Percentiles rank a stretch among this genome's conserved stretches.
These are phyloP conservation scores for Triops cancriformis DNA, from an alignment of 1,140 invertebrate genomes.

Conservation along the genomic window DNA sequence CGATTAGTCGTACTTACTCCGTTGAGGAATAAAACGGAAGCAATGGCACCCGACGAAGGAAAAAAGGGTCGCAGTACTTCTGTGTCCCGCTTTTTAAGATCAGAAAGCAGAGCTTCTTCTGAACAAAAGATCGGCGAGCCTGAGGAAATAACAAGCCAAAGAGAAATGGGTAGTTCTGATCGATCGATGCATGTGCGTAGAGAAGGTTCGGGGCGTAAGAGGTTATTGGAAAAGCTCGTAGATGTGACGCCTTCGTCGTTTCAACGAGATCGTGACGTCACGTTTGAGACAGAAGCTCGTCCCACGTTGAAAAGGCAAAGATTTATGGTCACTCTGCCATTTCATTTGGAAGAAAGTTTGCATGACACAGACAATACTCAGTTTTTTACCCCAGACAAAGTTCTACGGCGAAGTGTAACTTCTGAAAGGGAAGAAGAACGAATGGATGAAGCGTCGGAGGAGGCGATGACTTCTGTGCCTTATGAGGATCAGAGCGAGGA, in stretches of 20 bases:
- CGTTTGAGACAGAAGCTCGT: background rate
- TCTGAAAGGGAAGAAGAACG: background rate
- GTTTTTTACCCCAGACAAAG: background rate
- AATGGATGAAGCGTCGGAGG: background rate
- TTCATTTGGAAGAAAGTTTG: background rate
- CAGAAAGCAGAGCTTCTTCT: no score
- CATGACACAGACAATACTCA: background rate
- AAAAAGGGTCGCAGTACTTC: no score
- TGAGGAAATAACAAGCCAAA: no score
- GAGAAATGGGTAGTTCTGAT: no score
- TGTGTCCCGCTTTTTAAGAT: no score
- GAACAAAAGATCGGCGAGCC: no score
- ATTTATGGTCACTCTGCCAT: background rate
- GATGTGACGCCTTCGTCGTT: background rate
- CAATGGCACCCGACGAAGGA: no score
- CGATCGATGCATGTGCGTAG: no score
- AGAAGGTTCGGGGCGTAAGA: no score
- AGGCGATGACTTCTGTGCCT: background rate
- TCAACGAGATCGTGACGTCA: background rate
- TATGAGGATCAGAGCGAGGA: no score
- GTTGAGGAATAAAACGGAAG: no score
- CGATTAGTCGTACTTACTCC: no score
- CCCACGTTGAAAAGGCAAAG: background rate
- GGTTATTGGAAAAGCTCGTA: background rate
- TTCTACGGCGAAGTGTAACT: background rate